Base-by-base conservation (phyloP, 1,140 invertebrate genomes). In the Cotesia typhae region DNA sequence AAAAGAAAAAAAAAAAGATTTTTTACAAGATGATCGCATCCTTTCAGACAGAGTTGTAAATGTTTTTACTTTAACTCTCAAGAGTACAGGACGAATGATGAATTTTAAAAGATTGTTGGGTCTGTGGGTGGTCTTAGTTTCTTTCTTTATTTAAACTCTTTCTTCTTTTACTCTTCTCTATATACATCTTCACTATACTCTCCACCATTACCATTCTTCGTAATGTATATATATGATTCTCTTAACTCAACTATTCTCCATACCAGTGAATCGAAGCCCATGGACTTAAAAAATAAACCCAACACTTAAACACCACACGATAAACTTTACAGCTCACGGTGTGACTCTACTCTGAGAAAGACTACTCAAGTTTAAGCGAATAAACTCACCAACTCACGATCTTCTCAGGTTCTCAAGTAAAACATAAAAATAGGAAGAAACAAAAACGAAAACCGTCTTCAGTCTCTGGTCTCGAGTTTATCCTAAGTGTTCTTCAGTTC, bases 271-370 rank as follows among this genome's bases (percentile, higher is more conserved):
- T 5, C 53, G 12, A n/a, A 14, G 12, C n/a, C 53, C 53, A 57
- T 47, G 41, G 41, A 47, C 41, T 47, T 47, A 6, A 47, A 47
- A 47, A 47, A 10, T 47, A 47, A 47, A 47, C 41, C 41, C 41
- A 47, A 47, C 36, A 51, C 17, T 51, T 2, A 52, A 47, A 14
- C 63, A 36, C 51, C 66, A 67, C 66, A 67, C 66, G 66, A 67
- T 67, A 67, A 67, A 67, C 66, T 67, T 67, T 67, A 67, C 66
- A 67, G 66, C 66, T 67, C 66, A 35, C 66, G 66, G 66, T 67
- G 64, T 67, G 66, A 38, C 36, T 17, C 7, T 6, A 28, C 52
- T 36, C 28, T 53, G 17, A 14, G 52, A 20, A 59, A 59, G 17
- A 67, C 66, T 67, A 51, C 41, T 47, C 6, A 47, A 47, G 41